Percentiles rank a stretch among this genome's conserved stretches.
phyloP scores from a whole-genome alignment of 2,113 vertebrate genomes.

The Chaenogobius annularis region DNA sequence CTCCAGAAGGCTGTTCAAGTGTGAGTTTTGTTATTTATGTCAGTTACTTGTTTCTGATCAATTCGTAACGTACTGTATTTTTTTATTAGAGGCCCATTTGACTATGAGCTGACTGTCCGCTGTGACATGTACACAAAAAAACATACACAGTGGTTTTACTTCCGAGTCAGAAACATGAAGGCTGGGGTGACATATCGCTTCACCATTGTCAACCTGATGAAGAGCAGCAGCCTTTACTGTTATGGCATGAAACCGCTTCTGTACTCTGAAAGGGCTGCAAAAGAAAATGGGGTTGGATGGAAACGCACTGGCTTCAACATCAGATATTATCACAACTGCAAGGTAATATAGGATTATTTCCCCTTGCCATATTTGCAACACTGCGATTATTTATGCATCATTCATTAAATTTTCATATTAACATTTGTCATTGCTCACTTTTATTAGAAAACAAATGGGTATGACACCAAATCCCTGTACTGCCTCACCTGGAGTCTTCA shows the following conservation, averaged over 20 bases:
- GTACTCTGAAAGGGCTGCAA: constrained; percentile 85
- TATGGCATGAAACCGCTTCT: constrained; percentile 85
- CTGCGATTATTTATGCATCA: neutral
- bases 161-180: constrained; percentile 86
- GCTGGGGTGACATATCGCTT: constrained; percentile 82
- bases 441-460: constrained; percentile 43
- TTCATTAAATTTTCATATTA: neutral
- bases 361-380: too few species aligned
- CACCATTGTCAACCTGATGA: constrained; percentile 90
- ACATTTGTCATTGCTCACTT: constrained; percentile 11
- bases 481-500: constrained; percentile 84
- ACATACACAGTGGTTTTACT: constrained; percentile 97
- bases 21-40: constrained; percentile 71
- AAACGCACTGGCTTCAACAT: constrained; percentile 76
- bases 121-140: constrained; percentile 89
- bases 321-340: constrained; percentile 76
- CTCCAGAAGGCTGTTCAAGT: constrained; percentile 87
- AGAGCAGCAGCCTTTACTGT: constrained; percentile 86
- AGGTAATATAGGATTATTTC: constrained; percentile 23
- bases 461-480: constrained; percentile 44
- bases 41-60: neutral
- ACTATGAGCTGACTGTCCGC: constrained; percentile 86
- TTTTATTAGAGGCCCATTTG: constrained; percentile 76
- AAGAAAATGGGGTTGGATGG: constrained; percentile 79
- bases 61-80: neutral